Percentiles rank a stretch among this genome's conserved stretches.
Conservation (phyloP, 2,888 invertebrate species). For the Lasioglossum figueresi region DNA sequence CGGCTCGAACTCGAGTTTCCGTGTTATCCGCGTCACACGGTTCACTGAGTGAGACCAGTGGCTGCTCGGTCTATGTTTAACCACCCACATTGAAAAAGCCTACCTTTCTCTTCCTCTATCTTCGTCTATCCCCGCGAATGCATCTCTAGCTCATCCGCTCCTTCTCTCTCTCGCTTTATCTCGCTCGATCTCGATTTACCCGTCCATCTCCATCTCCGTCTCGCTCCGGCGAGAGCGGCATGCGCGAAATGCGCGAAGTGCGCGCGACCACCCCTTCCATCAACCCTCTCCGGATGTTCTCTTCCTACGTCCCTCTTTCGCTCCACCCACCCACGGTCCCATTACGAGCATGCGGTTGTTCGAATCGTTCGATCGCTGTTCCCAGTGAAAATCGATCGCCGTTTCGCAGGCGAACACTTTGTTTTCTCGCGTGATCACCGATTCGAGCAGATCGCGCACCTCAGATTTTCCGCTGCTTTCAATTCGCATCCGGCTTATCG, state of each 20-base stretch:
- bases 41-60: conserved; percentile 28
- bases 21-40: conserved; percentile 50
- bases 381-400: neutral
- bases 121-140: neutral
- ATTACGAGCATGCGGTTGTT: neutral
- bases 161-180: neutral
- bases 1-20: conserved; percentile 6
- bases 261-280: conserved; percentile 37
- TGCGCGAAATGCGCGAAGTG: conserved; percentile 69
- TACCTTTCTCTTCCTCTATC: conserved; percentile 13
- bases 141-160: neutral
- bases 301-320: neutral
- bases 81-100: conserved; percentile 36
- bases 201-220: neutral
- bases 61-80: conserved; percentile 33
- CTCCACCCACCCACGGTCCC: neutral
- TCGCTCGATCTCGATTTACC: neutral
- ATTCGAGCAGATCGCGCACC: neutral
- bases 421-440: neutral
- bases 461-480: neutral
- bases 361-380: neutral
- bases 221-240: conserved; percentile 45
- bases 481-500: neutral
- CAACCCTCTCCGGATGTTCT: neutral
- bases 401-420: neutral